A percentile compares a stretch with the other conserved stretches of the same genome.
phyloP scores from a whole-genome alignment of 2,113 vertebrate species.

The Phaetusa simplex region DNA sequence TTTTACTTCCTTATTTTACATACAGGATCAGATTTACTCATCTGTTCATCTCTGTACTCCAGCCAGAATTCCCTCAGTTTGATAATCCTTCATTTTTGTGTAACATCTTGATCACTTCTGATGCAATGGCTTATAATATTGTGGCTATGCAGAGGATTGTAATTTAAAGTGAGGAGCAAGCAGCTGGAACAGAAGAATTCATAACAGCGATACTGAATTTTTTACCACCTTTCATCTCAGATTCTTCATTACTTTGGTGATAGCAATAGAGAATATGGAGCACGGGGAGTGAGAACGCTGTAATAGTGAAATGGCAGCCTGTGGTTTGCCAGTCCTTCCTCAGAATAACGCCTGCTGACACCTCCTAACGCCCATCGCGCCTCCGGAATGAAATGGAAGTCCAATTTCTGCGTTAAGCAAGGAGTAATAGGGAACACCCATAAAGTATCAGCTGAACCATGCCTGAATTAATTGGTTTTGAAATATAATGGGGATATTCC shows the following conservation, averaged over 20 bases:
- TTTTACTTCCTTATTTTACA: conserved; percentile 1
- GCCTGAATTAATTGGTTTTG: not conserved
- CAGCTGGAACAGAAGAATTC: not conserved
- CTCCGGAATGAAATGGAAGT: not conserved
- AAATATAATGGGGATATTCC: not conserved
- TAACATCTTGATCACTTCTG: conserved; percentile 2
- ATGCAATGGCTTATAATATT: not conserved
- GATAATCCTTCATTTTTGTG: conserved; percentile 10
- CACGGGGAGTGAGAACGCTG: not conserved
- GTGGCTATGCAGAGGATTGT: not conserved
- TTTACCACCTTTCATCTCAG: not conserved
- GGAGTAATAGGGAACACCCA: not conserved
- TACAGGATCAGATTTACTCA: not conserved
- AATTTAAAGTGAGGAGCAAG: conserved; percentile 1
- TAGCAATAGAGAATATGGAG: not conserved
- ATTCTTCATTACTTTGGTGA: not conserved
- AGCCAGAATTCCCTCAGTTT: not conserved
- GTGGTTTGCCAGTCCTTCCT: not conserved
- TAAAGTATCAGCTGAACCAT: not conserved
- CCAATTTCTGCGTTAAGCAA: not conserved
- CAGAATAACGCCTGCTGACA: not conserved
- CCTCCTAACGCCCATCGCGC: no score
- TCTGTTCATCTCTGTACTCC: not conserved
- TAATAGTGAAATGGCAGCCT: not conserved
- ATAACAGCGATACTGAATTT: not conserved